Conservation (phyloP, 2,797 vertebrate genomes). For the Hyperoplus immaculatus region DNA sequence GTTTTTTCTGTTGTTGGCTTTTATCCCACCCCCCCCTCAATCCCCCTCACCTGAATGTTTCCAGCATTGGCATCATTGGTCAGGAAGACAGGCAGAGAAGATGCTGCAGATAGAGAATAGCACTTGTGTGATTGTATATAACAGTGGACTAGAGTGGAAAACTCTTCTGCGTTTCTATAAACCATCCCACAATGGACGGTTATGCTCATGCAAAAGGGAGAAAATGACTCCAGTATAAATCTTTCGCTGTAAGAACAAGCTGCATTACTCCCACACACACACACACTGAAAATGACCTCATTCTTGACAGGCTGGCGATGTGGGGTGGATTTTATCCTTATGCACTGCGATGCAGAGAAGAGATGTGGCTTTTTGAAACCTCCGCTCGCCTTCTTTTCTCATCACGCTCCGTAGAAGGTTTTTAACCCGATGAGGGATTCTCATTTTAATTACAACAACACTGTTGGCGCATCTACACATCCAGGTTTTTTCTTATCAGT, state of each 20-base stretch:
- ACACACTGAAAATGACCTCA: slow-evolving; percentile 42
- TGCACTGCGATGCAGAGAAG: slow-evolving; percentile 12
- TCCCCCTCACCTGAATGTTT: slow-evolving; percentile 26
- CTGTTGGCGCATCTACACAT: too few relatives aligned
- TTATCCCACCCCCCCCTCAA: background rate
- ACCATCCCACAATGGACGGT: slow-evolving; percentile 43
- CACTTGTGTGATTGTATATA: slow-evolving; percentile 30
- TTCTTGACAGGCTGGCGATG: slow-evolving; percentile 41
- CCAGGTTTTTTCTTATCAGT: too few relatives aligned
- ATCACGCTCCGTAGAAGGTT: slow-evolving; percentile 28
- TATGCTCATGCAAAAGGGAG: slow-evolving; percentile 35
- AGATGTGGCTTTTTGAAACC: slow-evolving; percentile 22
- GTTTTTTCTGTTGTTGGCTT: slow-evolving; percentile 40
- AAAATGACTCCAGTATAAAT: slow-evolving; percentile 48
- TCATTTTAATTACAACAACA: too few relatives aligned
- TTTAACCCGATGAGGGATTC: background rate
- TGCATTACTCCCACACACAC: slow-evolving; percentile 44
- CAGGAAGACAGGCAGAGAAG: slow-evolving; percentile 5
- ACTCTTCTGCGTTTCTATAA: slow-evolving; percentile 37
- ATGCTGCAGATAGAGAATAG: slow-evolving; percentile 11
- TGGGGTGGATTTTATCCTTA: slow-evolving; percentile 22
- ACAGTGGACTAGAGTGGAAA: slow-evolving; percentile 33
- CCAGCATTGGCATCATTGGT: background rate
- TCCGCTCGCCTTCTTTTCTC: slow-evolving; percentile 21
- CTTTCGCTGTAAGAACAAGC: slow-evolving; percentile 31